These are phyloP conservation scores for Moxostoma hubbsi DNA, from an alignment of 2,797 vertebrate species.

Conservation along the genomic window DNA sequence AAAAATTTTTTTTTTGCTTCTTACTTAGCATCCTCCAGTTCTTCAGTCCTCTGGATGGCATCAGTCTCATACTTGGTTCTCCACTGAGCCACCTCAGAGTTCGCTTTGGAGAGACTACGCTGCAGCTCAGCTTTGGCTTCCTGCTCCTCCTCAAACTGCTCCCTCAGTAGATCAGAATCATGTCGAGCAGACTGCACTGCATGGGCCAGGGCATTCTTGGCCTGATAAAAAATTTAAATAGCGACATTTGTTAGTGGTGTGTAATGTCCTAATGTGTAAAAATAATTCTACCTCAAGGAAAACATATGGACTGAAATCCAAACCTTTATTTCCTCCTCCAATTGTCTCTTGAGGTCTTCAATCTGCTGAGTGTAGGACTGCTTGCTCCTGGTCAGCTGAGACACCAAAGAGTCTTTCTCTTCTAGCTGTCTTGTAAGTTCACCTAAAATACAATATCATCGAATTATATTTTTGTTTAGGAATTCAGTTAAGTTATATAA, in stretches of 20 bases:
- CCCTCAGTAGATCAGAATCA: conserved; percentile 65
- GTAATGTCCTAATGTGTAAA: background rate
- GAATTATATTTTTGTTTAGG: background rate
- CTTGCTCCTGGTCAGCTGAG: conserved; percentile 51
- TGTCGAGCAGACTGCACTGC: conserved; percentile 67
- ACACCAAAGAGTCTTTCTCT: conserved; percentile 51
- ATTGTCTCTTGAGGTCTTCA: conserved; percentile 54
- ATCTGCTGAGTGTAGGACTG: conserved; percentile 55
- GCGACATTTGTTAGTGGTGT: background rate
- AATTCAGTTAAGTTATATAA: too few relatives aligned
- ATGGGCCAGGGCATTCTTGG: conserved; percentile 68
- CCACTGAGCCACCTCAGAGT: conserved; percentile 67
- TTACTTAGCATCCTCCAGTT: conserved; percentile 67
- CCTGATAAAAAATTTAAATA: conserved; percentile 47
- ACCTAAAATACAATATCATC: conserved; percentile 17
- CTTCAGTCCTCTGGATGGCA: conserved; percentile 64
- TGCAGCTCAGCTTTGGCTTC: conserved; percentile 65
- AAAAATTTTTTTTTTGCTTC: background rate
- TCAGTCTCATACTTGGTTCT: conserved; percentile 67
- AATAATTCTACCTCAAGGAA: background rate
- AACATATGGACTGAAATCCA: background rate
- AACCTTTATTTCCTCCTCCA: conserved; percentile 58
- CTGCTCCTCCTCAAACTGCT: conserved; percentile 68
- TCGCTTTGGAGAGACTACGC: conserved; percentile 63
- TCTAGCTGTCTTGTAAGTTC: conserved; percentile 52